phyloP scores from a whole-genome alignment of 2,113 vertebrate species.

The Arenaria interpres region DNA sequence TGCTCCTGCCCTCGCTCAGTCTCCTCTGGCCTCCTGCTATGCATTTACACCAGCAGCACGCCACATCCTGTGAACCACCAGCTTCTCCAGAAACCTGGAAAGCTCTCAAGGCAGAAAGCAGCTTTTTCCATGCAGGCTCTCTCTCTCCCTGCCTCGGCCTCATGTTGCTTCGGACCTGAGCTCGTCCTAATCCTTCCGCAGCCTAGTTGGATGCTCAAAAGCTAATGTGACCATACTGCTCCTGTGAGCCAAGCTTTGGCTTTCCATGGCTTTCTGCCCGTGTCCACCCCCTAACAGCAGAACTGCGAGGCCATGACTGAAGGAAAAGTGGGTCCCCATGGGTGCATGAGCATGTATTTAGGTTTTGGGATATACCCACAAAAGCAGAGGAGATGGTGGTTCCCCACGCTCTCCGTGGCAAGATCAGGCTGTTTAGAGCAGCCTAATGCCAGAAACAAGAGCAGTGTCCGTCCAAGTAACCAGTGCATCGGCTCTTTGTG shows the following conservation, averaged over 20 bases:
- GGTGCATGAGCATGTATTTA: background rate
- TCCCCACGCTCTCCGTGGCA: background rate
- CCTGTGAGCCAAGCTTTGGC: background rate
- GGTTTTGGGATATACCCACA: background rate
- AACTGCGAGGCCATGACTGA: background rate
- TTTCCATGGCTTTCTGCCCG: background rate
- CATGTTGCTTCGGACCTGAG: background rate
- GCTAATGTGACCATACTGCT: background rate
- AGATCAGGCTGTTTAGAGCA: background rate
- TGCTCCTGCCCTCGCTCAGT: background rate
- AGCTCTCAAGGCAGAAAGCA: background rate
- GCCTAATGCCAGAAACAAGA: background rate
- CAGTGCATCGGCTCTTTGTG: rapidly evolving
- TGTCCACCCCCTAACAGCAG: background rate
- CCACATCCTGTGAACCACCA: rapidly evolving
- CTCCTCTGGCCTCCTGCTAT: background rate
- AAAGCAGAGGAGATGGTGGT: background rate
- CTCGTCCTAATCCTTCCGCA: background rate
- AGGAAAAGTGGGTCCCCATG: background rate
- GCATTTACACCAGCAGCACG: background rate
- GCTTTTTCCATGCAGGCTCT: background rate
- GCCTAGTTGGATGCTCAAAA: background rate
- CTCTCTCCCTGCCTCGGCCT: background rate
- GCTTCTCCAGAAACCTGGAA: background rate
- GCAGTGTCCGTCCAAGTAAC: background rate